Base-by-base conservation (phyloP, 2,797 vertebrate species). In the Urophycis tenuis region DNA sequence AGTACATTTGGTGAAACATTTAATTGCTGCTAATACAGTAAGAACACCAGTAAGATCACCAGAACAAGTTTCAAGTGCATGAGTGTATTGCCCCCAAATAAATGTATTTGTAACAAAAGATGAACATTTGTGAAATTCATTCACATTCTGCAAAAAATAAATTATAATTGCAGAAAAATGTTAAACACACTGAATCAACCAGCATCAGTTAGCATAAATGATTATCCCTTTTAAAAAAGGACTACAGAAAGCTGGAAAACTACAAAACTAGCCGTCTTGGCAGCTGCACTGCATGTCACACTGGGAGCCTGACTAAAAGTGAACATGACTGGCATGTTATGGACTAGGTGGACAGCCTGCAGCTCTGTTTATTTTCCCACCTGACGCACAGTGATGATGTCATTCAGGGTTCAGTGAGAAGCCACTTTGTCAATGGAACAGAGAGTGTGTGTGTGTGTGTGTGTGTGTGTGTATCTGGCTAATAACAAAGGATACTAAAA, bases 301-400 rank as follows among this genome's bases (percentile, higher is more conserved):
- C 41, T 33, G 25, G 31, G 69, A 34, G 35, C 39, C 36, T 17
- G 10, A 70, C 36, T 67, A 9, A 25, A 41, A 49, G 71, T 14
- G 25, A 74, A 71, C 22, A 34, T 77, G 60, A 79, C 22, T 69
- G 75, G 53, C 30, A 77, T 45, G 76, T 78, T 80, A 5, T 72
- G 75, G 22, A 30, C 35, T 9, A 11, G 64, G 12, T 32, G 29
- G 64, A 45, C 45, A 73, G 72, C 14, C 14, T 53, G 31, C 74
- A 17, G 71, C 29, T 10, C 12, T 70, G 78, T 79, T 83, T 82
- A 77, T 84, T 82, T 81, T 73, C 75, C 69, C 75, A 76, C n/a
- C 25, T 29, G 49, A 41, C 0, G 39, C 73, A 81, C 73, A 70
- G 30, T 75, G 64, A 32, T 81, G 73, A 73, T 81, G 79, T 81